phyloP scores from a whole-genome alignment of 2,797 vertebrate species.

The Notamacropus eugenii region DNA sequence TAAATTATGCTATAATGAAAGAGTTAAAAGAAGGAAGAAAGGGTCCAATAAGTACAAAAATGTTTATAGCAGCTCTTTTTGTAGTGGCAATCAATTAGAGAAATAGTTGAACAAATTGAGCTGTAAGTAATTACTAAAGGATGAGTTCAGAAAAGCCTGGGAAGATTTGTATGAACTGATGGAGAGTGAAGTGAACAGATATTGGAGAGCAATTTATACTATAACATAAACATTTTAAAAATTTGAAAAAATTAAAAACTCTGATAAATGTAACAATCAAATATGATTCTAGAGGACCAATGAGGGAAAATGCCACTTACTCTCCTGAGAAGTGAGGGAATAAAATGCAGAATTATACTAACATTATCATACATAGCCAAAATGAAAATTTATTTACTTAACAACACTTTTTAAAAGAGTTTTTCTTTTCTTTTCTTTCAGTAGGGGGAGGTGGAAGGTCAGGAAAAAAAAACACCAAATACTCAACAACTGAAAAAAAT shows the following conservation, averaged over 20 bases:
- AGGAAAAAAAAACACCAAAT: neutral
- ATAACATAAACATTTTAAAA: neutral
- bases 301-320: neutral
- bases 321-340: neutral
- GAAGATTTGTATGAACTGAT: neutral
- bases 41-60: neutral
- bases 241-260: neutral
- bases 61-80: neutral
- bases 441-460: neutral
- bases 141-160: neutral
- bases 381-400: neutral
- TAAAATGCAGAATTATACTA: neutral
- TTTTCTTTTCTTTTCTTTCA: neutral
- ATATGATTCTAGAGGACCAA: neutral
- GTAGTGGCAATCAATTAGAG: neutral
- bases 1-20: neutral
- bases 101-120: neutral
- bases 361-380: neutral
- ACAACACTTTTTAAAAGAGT: neutral
- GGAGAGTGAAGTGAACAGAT: neutral
- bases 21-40: neutral
- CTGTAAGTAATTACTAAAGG: neutral
- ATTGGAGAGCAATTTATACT: neutral
- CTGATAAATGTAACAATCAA: neutral
- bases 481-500: neutral